Evolutionary conservation across 2,113 vertebrate species (phyloP).

Genomic region (Rhabdornis inornatus): DNA sequence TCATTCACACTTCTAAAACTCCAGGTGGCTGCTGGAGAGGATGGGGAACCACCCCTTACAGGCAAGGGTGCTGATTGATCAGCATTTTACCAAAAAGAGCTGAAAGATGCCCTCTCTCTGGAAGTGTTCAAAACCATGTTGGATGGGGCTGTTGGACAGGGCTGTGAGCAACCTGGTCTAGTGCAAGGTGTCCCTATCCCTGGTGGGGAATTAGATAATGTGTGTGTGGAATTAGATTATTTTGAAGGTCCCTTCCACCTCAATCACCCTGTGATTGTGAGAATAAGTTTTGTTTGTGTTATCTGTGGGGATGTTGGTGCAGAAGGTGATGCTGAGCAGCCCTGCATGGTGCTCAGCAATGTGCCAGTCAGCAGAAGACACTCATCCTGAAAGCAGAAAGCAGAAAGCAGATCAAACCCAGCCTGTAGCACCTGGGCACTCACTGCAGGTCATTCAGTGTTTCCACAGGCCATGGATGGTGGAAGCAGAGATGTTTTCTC

Average conservation of each 20-base stretch:
- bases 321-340: background rate
- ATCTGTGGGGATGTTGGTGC: background rate
- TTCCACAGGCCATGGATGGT: background rate
- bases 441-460: background rate
- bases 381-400: background rate
- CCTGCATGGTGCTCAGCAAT: rapidly evolving
- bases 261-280: background rate
- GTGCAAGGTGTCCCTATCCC: background rate
- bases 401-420: background rate
- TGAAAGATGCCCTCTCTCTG: background rate
- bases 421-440: background rate
- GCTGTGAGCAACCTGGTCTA: background rate
- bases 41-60: rapidly evolving
- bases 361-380: background rate
- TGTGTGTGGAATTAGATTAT: background rate
- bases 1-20: rapidly evolving
- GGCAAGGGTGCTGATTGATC: background rate
- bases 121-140: background rate
- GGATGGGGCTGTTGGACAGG: rapidly evolving
- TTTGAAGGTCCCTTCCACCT: background rate
- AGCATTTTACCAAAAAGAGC: background rate
- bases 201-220: background rate
- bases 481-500: background rate
- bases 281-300: background rate
- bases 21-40: background rate